Conservation (phyloP, 2,113 vertebrate genomes). For the Oreochromis tanganicae region DNA sequence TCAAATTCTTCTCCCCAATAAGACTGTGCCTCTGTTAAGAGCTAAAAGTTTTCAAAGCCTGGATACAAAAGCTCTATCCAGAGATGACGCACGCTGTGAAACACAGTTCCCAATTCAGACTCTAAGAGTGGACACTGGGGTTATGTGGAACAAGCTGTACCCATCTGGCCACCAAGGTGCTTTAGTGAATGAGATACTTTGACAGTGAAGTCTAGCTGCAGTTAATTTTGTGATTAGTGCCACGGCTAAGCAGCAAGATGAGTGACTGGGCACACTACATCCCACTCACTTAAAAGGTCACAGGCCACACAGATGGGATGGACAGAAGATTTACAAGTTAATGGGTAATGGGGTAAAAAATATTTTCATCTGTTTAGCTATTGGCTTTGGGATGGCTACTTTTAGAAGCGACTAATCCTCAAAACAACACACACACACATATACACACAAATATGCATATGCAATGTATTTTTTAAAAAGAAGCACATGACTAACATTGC, state of each 20-base stretch:
- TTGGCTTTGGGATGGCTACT: background rate
- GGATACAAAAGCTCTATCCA: background rate
- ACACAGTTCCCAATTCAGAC: background rate
- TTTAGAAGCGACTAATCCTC: background rate
- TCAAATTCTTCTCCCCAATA: background rate
- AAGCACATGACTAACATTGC: background rate
- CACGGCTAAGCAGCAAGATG: background rate
- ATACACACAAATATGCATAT: background rate
- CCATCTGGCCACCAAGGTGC: background rate
- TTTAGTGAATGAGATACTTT: background rate
- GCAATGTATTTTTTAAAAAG: background rate
- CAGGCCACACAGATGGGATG: slow-evolving; percentile 7
- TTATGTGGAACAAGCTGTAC: background rate
- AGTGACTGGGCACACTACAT: background rate
- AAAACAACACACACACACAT: background rate
- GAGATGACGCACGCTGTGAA: background rate
- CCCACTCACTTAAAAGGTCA: background rate
- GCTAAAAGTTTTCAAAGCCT: background rate
- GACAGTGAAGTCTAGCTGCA: background rate
- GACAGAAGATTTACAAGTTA: slow-evolving; percentile 8
- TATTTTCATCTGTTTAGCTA: background rate
- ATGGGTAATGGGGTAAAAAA: slow-evolving; percentile 13
- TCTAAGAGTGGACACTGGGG: background rate
- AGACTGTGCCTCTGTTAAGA: background rate
- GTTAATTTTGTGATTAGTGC: background rate